Conservation (phyloP, 2,888 invertebrate genomes). For the Belgica antarctica region DNA sequence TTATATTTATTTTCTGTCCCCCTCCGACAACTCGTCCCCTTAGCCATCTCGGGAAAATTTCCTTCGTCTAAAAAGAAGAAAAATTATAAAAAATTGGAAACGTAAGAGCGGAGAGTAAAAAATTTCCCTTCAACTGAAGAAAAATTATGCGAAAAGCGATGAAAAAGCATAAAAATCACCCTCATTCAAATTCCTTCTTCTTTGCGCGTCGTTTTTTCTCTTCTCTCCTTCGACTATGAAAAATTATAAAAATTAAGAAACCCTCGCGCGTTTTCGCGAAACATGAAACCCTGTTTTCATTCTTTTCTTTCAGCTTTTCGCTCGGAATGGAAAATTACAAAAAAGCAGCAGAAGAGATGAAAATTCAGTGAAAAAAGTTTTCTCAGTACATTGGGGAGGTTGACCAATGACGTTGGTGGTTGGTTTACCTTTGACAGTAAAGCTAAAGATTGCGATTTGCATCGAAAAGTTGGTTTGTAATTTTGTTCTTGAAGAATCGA, state of each 20-base stretch:
- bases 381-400: no score
- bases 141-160: conserved; percentile 25
- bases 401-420: no score
- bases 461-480: no score
- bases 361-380: conserved; percentile 18
- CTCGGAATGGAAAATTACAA: conserved; percentile 27
- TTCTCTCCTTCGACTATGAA: conserved; percentile 1
- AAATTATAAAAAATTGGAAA: conserved; percentile 6
- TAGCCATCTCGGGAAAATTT: conserved; percentile 2
- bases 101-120: background rate
- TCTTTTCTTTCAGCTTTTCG: conserved; percentile 6
- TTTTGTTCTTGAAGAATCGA: no score
- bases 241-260: conserved; percentile 28
- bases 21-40: background rate
- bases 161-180: conserved; percentile 39
- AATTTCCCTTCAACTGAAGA: background rate
- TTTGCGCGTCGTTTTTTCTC: no score
- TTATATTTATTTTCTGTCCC: conserved; percentile 18
- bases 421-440: no score
- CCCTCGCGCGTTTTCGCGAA: conserved; percentile 28
- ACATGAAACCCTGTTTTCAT: conserved; percentile 14
- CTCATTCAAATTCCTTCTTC: conserved; percentile 32
- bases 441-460: no score
- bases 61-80: conserved; percentile 11
- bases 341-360: conserved; percentile 16